Evolutionary conservation across 2,888 invertebrate genomes (phyloP).

Genomic region (Eudasyphora cyanicolor): DNA sequence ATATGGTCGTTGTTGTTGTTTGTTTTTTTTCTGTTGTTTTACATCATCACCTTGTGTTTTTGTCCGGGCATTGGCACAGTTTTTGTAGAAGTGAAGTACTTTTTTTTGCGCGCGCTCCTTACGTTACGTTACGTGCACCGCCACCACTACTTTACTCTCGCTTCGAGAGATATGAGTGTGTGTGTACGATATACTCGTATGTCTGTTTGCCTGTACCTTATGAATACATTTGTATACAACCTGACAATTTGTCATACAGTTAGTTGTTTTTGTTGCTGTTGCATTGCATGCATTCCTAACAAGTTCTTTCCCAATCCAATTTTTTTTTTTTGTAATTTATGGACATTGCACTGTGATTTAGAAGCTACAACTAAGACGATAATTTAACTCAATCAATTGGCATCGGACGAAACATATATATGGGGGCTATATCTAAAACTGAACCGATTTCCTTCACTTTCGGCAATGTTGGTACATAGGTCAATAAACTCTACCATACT

Average conservation of each 20-base stretch:
- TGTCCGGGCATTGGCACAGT: slow-evolving; percentile 79
- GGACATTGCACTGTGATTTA: neutral
- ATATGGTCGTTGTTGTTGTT: neutral
- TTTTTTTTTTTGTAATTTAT: slow-evolving; percentile 6
- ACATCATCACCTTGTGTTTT: slow-evolving; percentile 76
- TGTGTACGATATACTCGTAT: slow-evolving; percentile 26
- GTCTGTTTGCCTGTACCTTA: neutral
- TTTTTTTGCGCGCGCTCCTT: slow-evolving; percentile 4
- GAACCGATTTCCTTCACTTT: no score
- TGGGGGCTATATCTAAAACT: no score
- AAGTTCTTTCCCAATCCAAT: slow-evolving; percentile 59
- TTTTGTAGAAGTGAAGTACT: slow-evolving; percentile 63
- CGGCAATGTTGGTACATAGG: no score
- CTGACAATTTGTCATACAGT: neutral
- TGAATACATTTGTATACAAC: neutral
- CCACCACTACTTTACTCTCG: neutral
- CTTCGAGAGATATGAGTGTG: slow-evolving; percentile 49
- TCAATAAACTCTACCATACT: no score
- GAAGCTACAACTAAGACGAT: neutral
- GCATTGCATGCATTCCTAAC: slow-evolving; percentile 57
- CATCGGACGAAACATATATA: no score
- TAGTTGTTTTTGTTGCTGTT: neutral
- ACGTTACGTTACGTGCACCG: slow-evolving; percentile 3
- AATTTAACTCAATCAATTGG: no score
- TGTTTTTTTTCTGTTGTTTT: slow-evolving; percentile 35